Evolutionary conservation across 1,140 invertebrate genomes (phyloP), one percentile per base, ranked within the genome.

Genomic region (Choristoneura fumiferana): DNA sequence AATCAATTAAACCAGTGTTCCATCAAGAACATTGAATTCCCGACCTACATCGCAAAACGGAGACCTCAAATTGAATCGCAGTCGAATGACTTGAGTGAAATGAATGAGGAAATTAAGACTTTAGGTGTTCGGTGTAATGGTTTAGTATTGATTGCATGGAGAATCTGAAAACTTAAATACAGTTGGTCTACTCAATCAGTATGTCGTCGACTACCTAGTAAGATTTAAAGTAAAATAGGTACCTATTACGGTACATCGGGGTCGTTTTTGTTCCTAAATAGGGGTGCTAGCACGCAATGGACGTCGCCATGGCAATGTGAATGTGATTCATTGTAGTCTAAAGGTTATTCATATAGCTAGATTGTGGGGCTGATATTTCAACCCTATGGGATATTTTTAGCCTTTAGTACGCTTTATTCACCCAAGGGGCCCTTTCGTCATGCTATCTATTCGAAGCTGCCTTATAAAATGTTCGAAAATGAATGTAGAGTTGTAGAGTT

Each of bases 381-480:
- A 13, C 43, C 43, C 43, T 49, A 22, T 22, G 22, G 43, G 43
- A 8, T 49, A 49, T 49, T 49, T 49, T 49, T 49, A 49, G 43
- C 8, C 43, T 49, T 17, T 22, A 17, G 43, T 17, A 15, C 22
- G 43, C 18, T 49, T 49, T 49, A 49, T 29, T 29, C 43, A 17
- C 12, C 43, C 43, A 15, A 22, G 22, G 43, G 43, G 43, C 10
- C 43, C 43, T 22, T 49, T 10, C 43, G 8, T 49, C 17, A 49
- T 9, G 43, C 22, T 49, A 29, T 49, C 43, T 49, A 49, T 49
- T 49, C 29, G 43, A 49, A 17, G 18, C 12, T 49, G 22, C 29
- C 10, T 10, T 12, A n/a, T 10, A 18, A 33, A 49, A 49, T 43
- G 8, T 22, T 33, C 1, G 18, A 14, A 22, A 49, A 29, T 29